Conservation (phyloP, 1,140 invertebrate species). For the Acromyrmex heyeri region DNA sequence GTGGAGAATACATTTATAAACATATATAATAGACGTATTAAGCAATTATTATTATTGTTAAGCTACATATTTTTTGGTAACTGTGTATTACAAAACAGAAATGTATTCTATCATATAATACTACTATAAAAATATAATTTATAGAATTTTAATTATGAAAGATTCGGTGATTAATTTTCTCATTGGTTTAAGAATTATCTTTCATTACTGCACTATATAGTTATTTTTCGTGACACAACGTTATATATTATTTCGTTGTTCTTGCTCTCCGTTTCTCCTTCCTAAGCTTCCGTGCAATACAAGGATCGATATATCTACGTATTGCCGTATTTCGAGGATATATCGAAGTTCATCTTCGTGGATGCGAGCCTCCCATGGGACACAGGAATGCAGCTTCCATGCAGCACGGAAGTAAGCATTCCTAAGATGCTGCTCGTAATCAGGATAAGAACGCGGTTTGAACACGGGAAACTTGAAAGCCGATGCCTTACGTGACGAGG, state of each 20-base stretch:
- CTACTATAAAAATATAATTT: too few species aligned
- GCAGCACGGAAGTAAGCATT: constrained; percentile 35
- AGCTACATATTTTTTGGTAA: neutral
- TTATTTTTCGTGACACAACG: neutral
- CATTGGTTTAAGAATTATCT: neutral
- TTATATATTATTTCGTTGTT: constrained; percentile 44
- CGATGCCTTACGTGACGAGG: constrained; percentile 65
- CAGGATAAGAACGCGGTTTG: constrained; percentile 57
- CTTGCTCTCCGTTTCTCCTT: neutral
- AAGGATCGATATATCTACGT: constrained; percentile 54
- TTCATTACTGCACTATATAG: neutral
- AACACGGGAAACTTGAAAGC: constrained; percentile 38
- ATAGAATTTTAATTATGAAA: neutral
- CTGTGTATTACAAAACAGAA: neutral
- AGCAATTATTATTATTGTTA: neutral
- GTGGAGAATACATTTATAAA: neutral
- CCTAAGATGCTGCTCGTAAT: constrained; percentile 59
- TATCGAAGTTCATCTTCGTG: constrained; percentile 47
- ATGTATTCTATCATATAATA: neutral
- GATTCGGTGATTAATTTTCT: neutral
- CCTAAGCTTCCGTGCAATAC: constrained; percentile 22
- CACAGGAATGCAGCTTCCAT: constrained; percentile 36
- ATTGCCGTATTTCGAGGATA: constrained; percentile 51
- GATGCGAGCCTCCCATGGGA: constrained; percentile 23
- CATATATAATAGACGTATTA: neutral